phyloP scores from a whole-genome alignment of 2,797 vertebrate genomes.

The Echiichthys vipera region DNA sequence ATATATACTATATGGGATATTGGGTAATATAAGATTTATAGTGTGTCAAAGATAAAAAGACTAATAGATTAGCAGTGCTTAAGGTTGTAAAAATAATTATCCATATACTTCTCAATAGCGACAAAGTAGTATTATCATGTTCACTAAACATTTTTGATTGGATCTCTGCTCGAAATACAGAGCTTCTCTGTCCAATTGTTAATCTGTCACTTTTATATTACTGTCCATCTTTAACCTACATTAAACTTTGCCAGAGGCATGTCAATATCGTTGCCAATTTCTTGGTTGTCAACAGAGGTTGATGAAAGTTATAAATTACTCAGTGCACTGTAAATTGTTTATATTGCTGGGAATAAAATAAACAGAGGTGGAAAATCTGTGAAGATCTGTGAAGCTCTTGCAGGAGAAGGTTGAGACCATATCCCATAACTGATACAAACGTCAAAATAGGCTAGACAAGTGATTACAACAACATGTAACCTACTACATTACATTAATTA shows the following conservation, averaged over 20 bases:
- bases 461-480: not conserved
- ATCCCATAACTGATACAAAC: constrained; percentile 6
- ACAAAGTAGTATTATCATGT: not conserved
- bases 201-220: constrained; percentile 20
- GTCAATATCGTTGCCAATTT: constrained; percentile 34
- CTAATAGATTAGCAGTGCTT: not conserved
- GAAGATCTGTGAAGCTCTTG: constrained; percentile 2
- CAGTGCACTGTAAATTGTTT: constrained; percentile 30
- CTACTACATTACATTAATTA: not conserved
- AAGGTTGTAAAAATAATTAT: not conserved
- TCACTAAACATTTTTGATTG: constrained; percentile 3
- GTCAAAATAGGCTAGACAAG: not conserved
- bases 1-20: too few species aligned
- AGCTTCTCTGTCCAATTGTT: constrained; percentile 20
- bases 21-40: not conserved
- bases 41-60: not conserved
- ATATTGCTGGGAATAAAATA: constrained; percentile 18
- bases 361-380: constrained; percentile 9
- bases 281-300: constrained; percentile 22
- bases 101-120: not conserved
- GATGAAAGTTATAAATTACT: constrained; percentile 50
- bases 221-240: constrained; percentile 28
- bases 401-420: not conserved
- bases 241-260: constrained; percentile 31
- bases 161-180: constrained; percentile 8